Evolutionary conservation across 2,888 invertebrate genomes (phyloP), one percentile per base, ranked within the genome.

Genomic region (Galerucella pusilla): DNA sequence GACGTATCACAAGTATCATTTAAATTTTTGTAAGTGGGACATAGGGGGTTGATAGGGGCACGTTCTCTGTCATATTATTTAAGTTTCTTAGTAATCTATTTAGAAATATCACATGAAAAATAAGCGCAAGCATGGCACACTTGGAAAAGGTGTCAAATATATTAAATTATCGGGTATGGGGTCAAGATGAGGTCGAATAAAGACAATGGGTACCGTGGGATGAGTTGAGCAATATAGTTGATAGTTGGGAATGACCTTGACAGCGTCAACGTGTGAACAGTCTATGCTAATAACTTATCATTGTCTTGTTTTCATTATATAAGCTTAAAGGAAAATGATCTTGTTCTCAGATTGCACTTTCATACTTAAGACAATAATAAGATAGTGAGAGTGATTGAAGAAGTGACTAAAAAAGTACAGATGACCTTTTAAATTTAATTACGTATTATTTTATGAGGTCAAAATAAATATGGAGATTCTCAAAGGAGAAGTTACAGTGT

Each of bases 191-290:
- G 83, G 82, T 83, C 79, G 80, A 72, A 80, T 77, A 79, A 76
- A 78, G 68, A 78, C 78, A 79, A 80, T 80, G 71, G 71, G 66
- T 73, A 82, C 81, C 83, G 84, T 84, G 83, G 83, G 84, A 84
- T 80, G 80, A 78, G 73, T 80, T 80, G 80, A 81, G 81, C 80
- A 83, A 83, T 80, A 79, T 81, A 83, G 82, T 81, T 83, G 84
- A 79, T 81, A 83, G 82, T 81, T 83, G 84, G 82, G 83, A 84
- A 84, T 79, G 84, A 76, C 84, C 84, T 84, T 84, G 84, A 82
- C 82, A 83, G 81, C 83, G 83, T 82, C 82, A 82, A 83, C 83
- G 84, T 84, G 84, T 83, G 84, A 84, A 84, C 82, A 79, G 66
- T 76, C 80, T 82, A 83, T 83, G 82, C 80, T 81, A 82, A 82